Percentiles rank a stretch among this genome's conserved stretches.
Evolutionary conservation across 2,888 invertebrate species (phyloP).

Genomic region (Eupeodes luniger): DNA sequence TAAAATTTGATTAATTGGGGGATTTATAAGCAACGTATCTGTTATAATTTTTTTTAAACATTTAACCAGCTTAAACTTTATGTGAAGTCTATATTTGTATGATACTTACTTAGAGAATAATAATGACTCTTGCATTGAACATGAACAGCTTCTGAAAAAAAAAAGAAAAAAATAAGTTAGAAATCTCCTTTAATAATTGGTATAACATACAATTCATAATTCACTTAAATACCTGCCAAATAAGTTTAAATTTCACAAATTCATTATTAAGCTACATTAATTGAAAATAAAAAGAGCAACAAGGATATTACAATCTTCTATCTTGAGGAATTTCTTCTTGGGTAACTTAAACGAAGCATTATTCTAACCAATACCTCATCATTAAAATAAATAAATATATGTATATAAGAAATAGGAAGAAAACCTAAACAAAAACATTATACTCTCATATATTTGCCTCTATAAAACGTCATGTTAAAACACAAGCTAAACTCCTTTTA

Average conservation of each 20-base stretch:
- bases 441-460: background rate
- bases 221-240: too few species aligned
- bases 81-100: background rate
- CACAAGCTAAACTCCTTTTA: conserved; percentile 15
- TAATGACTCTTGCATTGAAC: background rate
- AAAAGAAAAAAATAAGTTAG: background rate
- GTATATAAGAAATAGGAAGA: background rate
- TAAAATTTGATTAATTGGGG: too few species aligned
- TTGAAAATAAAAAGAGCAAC: background rate
- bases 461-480: background rate
- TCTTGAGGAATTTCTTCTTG: background rate
- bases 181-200: background rate
- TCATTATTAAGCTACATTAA: background rate
- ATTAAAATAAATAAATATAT: background rate
- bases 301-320: background rate
- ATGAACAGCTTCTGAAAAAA: conserved; percentile 51
- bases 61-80: too few species aligned
- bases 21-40: too few species aligned
- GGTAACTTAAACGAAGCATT: conserved; percentile 34
- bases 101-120: conserved; percentile 28
- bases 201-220: too few species aligned
- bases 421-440: background rate
- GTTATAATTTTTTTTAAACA: too few species aligned
- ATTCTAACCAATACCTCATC: conserved; percentile 15
- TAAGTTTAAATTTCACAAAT: too few species aligned